These are phyloP conservation scores for Euthynnus affinis DNA, from an alignment of 2,797 vertebrate species.

Conservation along the genomic window DNA sequence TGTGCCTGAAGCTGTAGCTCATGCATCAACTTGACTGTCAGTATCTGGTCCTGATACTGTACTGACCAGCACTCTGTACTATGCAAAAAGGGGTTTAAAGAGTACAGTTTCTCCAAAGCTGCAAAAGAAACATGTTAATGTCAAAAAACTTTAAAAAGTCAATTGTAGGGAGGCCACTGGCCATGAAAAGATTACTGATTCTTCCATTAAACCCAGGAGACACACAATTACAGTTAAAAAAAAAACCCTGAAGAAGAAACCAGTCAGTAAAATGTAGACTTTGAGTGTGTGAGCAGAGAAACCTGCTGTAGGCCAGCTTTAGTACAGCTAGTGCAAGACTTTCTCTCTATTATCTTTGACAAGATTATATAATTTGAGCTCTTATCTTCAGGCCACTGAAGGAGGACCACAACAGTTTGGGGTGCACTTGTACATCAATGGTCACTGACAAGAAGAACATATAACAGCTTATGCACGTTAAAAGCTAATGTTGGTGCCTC, in stretches of 20 bases:
- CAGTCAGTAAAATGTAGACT: not conserved
- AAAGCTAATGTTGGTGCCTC: slow-evolving; percentile 1
- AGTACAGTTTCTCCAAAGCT: not conserved
- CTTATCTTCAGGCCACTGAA: not conserved
- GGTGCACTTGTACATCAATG: not conserved
- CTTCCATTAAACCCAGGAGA: not conserved
- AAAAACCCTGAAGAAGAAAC: not conserved
- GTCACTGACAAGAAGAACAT: not conserved
- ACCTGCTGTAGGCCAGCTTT: not conserved
- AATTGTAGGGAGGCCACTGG: not conserved
- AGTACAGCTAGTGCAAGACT: not conserved
- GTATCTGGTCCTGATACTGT: not conserved
- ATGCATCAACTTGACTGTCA: slow-evolving; percentile 1
- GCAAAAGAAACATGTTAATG: not conserved
- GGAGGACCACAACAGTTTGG: not conserved
- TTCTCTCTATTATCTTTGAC: not conserved
- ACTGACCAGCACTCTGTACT: not conserved
- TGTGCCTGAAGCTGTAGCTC: slow-evolving; percentile 32
- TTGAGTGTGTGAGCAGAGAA: not conserved
- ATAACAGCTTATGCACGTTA: not conserved
- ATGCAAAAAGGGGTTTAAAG: not conserved
- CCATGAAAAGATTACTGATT: no score
- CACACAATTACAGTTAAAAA: not conserved
- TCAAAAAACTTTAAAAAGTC: no score
- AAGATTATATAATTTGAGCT: not conserved